Evolutionary conservation across 2,797 vertebrate genomes (phyloP), one percentile per base, ranked within the genome.

Genomic region (Enteromius treurensis): DNA sequence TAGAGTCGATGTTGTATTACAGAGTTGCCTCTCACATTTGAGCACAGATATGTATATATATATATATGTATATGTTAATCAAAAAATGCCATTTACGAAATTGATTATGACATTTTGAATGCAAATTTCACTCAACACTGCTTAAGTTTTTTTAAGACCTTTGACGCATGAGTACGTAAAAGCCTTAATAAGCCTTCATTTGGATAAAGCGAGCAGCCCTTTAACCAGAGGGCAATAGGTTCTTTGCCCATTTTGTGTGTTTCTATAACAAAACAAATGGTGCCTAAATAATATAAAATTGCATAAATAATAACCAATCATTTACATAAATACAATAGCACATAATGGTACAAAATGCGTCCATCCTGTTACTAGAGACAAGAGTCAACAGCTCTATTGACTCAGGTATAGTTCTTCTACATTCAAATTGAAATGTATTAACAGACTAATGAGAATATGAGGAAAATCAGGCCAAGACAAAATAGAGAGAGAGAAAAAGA

Each of bases 361-460:
- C 10, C 47, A 67, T 73, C 23, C 60, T 29, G 14, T 67, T 17
- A 40, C 42, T 17, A n/a, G 15, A 19, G 71, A 77, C 47, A 68
- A 64, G 58, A 82, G 71, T 82, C 58, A 82, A 68, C 45, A 53
- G 78, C 62, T 81, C 37, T 71, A 11, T 78, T 81, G 77, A 82
- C 81, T 65, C 69, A 40, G 74, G 34, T 71, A 6, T 71, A 70
- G 83, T 84, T 83, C 51, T 78, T 86, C 37, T 73, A 65, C 29
- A 65, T 84, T 86, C 65, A 79, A 77, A 77, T 40, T 80, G 71
- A 80, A 80, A 85, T 83, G 77, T 83, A 70, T 62, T 40, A 76
- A 71, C 21, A 85, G 60, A 55, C 29, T 26, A 75, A 78, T 64
- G 11, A 71, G 51, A 37, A 23, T 26, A 53, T 47, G 53, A 73